Percentiles rank a stretch among this genome's conserved stretches.
Evolutionary conservation across 2,797 vertebrate species (phyloP).

Genomic region (Steatocranus sp.): DNA sequence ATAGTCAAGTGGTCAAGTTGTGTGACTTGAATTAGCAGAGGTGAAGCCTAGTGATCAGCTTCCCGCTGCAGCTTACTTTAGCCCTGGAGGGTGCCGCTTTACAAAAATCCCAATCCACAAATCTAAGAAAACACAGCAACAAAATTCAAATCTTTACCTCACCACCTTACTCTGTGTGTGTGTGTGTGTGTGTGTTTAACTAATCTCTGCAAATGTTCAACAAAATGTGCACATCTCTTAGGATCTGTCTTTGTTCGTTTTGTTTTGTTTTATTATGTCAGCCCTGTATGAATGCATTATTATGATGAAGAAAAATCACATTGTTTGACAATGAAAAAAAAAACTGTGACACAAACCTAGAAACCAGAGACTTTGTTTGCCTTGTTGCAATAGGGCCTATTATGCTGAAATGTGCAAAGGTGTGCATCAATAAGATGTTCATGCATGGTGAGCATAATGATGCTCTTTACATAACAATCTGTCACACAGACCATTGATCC

Average conservation of each 20-base stretch:
- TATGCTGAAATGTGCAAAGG: neutral
- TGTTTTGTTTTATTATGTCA: neutral
- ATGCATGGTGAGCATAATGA: neutral
- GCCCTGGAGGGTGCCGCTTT: neutral
- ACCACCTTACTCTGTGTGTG: neutral
- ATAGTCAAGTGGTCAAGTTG: neutral
- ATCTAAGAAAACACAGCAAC: neutral
- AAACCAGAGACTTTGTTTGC: neutral
- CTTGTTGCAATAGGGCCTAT: neutral
- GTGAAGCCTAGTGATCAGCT: neutral
- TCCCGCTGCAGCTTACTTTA: neutral
- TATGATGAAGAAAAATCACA: neutral
- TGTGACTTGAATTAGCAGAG: neutral
- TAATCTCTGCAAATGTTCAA: neutral
- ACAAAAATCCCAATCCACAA: neutral
- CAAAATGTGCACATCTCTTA: neutral
- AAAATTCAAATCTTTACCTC: neutral
- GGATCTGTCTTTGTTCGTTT: neutral
- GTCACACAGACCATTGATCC: neutral
- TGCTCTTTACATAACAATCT: neutral
- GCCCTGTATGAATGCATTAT: no score
- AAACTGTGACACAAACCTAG: neutral
- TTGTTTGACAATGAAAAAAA: neutral
- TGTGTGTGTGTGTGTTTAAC: neutral
- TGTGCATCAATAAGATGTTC: neutral